Evolutionary conservation across 1,140 invertebrate genomes (phyloP).

Genomic region (Heterodera schachtii): DNA sequence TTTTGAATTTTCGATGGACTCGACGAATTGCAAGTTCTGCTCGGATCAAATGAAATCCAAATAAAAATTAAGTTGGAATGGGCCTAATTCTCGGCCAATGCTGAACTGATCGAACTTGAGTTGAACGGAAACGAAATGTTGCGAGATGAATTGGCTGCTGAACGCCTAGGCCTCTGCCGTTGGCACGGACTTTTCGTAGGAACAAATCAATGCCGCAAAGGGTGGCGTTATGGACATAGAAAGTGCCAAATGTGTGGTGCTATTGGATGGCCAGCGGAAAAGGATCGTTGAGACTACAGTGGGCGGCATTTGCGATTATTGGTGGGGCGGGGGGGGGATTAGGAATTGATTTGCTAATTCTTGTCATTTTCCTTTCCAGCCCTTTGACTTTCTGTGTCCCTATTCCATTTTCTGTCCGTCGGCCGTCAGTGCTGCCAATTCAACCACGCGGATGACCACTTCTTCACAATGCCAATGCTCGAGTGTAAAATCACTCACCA

Average conservation of each 20-base stretch:
- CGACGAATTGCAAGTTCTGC: constrained; percentile 41
- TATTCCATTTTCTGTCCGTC: constrained; percentile 50
- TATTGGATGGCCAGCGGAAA: constrained; percentile 31
- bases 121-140: constrained; percentile 49
- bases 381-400: constrained; percentile 42
- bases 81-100: constrained; percentile 54
- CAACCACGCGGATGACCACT: no score
- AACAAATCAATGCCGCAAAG: not conserved
- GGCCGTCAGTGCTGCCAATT: constrained; percentile 59
- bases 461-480: no score
- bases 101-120: constrained; percentile 38
- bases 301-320: not conserved
- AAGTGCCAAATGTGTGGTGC: constrained; percentile 44
- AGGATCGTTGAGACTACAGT: not conserved
- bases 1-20: constrained; percentile 51
- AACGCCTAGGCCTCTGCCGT: constrained; percentile 10
- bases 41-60: not conserved
- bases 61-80: constrained; percentile 43
- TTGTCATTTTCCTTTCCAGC: not conserved
- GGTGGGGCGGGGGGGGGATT: no score
- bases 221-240: constrained; percentile 36
- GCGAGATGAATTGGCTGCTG: constrained; percentile 55
- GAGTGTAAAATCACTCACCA: no score
- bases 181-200: not conserved
- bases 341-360: no score